A percentile compares a stretch with the other conserved stretches of the same genome.
Evolutionary conservation across 2,888 invertebrate species (phyloP).

Genomic region (Tryphoninae sp.): DNA sequence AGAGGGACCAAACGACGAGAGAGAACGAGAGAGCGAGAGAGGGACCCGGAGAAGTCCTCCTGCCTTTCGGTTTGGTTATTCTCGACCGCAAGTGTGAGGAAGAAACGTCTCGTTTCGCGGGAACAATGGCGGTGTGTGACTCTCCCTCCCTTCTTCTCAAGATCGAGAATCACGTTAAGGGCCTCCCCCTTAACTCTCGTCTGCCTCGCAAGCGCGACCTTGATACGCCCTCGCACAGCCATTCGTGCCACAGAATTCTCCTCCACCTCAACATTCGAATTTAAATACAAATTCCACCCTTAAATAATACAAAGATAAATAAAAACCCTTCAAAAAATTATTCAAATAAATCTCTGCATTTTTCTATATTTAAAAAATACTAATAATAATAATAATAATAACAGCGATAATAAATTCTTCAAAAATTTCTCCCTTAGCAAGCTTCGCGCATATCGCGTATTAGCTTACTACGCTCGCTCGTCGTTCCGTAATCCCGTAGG

Average conservation of each 20-base stretch:
- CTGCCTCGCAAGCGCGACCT: slow-evolving; percentile 38
- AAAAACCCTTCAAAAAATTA: background rate
- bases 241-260: background rate
- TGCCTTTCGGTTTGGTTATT: slow-evolving; percentile 11
- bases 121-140: slow-evolving; percentile 68
- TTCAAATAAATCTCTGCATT: background rate
- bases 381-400: too few species aligned
- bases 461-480: slow-evolving; percentile 29
- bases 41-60: slow-evolving; percentile 27
- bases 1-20: slow-evolving; percentile 25
- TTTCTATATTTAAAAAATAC: too few species aligned
- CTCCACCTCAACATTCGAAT: background rate
- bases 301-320: background rate
- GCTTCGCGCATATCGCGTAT: slow-evolving; percentile 36
- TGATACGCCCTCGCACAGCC: slow-evolving; percentile 27
- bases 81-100: slow-evolving; percentile 40
- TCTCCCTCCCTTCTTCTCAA: background rate
- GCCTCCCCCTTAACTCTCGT: slow-evolving; percentile 15
- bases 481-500: slow-evolving; percentile 49
- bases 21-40: background rate
- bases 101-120: slow-evolving; percentile 63
- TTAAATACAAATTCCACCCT: too few species aligned
- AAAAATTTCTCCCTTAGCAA: slow-evolving; percentile 7
- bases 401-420: slow-evolving; percentile 32
- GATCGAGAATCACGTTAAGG: slow-evolving; percentile 47